phyloP scores from a whole-genome alignment of 92 coral and sea anemone genomes.

The Porites lobata region DNA sequence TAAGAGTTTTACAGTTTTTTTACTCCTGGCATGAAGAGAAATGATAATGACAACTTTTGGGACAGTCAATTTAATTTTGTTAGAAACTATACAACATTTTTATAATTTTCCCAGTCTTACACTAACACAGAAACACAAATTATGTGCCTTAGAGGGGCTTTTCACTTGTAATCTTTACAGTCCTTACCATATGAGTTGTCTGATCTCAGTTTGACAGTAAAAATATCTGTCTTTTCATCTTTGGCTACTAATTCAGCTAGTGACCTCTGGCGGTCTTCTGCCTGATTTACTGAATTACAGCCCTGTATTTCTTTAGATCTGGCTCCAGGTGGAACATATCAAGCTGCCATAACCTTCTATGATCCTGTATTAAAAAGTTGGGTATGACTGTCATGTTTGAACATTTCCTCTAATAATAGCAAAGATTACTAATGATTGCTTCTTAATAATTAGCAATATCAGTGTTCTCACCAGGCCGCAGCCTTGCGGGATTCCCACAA shows the following conservation, averaged over 20 bases:
- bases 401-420: too few relatives aligned
- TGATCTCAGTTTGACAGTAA: conserved; percentile 68
- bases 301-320: conserved; percentile 30
- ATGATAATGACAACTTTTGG: too few relatives aligned
- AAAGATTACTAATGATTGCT: too few relatives aligned
- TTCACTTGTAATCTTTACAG: too few relatives aligned
- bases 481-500: too few relatives aligned
- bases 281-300: background rate
- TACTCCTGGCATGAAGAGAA: too few relatives aligned
- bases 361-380: background rate
- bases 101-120: background rate
- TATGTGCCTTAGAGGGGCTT: background rate
- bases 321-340: conserved; percentile 76
- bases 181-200: conserved; percentile 11
- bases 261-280: conserved; percentile 48
- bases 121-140: background rate
- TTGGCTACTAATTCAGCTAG: conserved; percentile 26
- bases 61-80: too few relatives aligned
- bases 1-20: too few relatives aligned
- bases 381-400: background rate
- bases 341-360: conserved; percentile 32
- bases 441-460: too few relatives aligned
- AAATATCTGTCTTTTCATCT: conserved; percentile 26
- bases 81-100: too few relatives aligned
- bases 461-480: too few relatives aligned